These are phyloP conservation scores for Phyllostomus discolor DNA, from an alignment of 2,113 vertebrate species.

Conservation along the genomic window DNA sequence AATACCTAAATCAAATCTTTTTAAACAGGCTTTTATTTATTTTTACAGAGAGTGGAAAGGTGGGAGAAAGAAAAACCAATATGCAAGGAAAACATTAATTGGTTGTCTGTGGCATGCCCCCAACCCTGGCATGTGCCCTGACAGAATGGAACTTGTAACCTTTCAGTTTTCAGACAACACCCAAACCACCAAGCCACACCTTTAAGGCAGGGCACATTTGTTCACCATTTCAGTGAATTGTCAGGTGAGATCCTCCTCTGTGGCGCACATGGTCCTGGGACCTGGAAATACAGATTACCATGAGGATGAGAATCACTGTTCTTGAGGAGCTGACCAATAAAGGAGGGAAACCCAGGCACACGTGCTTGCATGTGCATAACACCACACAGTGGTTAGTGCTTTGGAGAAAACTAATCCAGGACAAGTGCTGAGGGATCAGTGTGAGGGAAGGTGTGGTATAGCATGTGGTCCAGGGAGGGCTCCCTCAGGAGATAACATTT, in stretches of 20 bases:
- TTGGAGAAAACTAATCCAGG: neutral
- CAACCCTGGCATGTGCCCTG: too few relatives aligned
- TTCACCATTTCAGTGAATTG: neutral
- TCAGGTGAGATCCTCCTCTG: neutral
- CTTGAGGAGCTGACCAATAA: neutral
- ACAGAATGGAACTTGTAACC: too few relatives aligned
- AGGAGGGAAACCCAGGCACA: neutral
- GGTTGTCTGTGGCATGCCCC: too few relatives aligned
- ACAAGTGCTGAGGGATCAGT: neutral
- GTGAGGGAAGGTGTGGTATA: neutral
- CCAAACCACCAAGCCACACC: too few relatives aligned
- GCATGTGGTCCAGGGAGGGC: neutral
- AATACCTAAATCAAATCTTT: too few relatives aligned
- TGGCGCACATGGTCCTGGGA: neutral
- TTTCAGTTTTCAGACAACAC: too few relatives aligned
- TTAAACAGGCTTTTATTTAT: too few relatives aligned
- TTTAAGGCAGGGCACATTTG: too few relatives aligned
- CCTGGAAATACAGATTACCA: neutral
- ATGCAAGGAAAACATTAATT: too few relatives aligned
- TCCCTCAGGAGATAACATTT: too few relatives aligned
- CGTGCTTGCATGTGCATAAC: accelerated
- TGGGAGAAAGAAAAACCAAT: too few relatives aligned
- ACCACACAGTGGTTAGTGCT: neutral
- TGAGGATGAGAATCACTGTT: neutral
- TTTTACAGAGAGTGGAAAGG: too few relatives aligned